Conservation (phyloP, 2,797 vertebrate genomes). For the Hoplostethus atlanticus region DNA sequence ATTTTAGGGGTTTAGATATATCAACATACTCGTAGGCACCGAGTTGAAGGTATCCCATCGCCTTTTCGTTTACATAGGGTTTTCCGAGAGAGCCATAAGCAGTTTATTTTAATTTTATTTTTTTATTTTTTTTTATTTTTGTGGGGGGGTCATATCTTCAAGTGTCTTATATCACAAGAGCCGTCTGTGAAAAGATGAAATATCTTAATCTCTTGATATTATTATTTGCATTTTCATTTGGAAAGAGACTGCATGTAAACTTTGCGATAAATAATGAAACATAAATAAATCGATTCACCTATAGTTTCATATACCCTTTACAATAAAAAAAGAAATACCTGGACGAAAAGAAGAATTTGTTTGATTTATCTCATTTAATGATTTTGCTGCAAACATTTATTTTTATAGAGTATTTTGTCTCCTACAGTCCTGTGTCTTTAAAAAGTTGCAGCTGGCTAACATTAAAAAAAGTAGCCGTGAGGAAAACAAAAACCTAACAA, state of each 20-base stretch:
- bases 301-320: constrained; percentile 89
- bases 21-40: constrained; percentile 67
- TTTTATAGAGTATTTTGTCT: constrained; percentile 3
- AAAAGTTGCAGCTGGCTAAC: background rate
- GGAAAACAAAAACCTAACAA: no score
- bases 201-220: constrained; percentile 79
- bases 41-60: constrained; percentile 64
- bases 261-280: constrained; percentile 84
- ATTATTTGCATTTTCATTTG: constrained; percentile 80
- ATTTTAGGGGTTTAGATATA: constrained; percentile 73
- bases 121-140: constrained; percentile 53
- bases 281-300: constrained; percentile 77
- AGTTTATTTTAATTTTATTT: constrained; percentile 61
- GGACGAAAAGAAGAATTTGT: constrained; percentile 70
- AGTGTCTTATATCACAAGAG: constrained; percentile 79
- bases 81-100: constrained; percentile 80
- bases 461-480: background rate
- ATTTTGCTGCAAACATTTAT: constrained; percentile 19
- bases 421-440: no score
- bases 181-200: constrained; percentile 66
- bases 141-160: constrained; percentile 62
- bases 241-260: constrained; percentile 87
- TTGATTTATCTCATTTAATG: constrained; percentile 64
- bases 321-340: constrained; percentile 85
- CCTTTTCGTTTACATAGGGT: constrained; percentile 80